Base-by-base conservation (phyloP, 2,797 vertebrate genomes). In the Sparus aurata region DNA sequence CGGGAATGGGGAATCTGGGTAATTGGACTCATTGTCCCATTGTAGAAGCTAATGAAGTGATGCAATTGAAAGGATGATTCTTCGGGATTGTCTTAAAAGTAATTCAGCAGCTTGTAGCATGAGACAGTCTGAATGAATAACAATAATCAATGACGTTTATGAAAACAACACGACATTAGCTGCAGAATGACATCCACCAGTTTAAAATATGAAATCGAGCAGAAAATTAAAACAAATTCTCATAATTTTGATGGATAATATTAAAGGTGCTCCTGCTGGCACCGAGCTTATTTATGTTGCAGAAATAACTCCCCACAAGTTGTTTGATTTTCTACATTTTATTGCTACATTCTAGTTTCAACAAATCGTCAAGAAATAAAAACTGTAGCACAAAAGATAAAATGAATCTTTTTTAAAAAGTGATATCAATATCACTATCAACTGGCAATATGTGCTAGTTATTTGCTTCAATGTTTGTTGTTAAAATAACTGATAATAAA, bases 1-100 rank as follows among this genome's bases (percentile, higher is more conserved):
- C 20, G 20, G 60, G 72, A 85, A 70, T 12, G 50, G 77, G 88
- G 75, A 88, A 88, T 89, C 41, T 87, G 88, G 88, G 89, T 93
- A 92, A 93, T 92, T 92, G 84, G 88, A 82, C 80, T 84, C 83
- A 89, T 85, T 83, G 84, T 89, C 77, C 67, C 77, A 80, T 87
- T 90, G 87, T 83, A 84, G 82, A 23, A 84, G 82, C 86, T 92
- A 92, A 93, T 92, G 89, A 90, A 90, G 90, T 89, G 90, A 88
- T 84, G 82, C 77, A 78, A 82, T 83, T 73, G 64, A 87, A 83
- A 58, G 84, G 81, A 90, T 52, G 76, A 73, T 77, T 79, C 69
- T 76, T 55, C 64, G 69, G 54, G 38, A 72, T 83, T 70, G 66
- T 86, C 74, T 90, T 82, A 62, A 76, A 87, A 85, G 61, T 85